Percentiles rank a stretch among this genome's conserved stretches.
These are phyloP conservation scores for Bombylius major DNA, from an alignment of 2,888 invertebrate genomes.

Conservation along the genomic window DNA sequence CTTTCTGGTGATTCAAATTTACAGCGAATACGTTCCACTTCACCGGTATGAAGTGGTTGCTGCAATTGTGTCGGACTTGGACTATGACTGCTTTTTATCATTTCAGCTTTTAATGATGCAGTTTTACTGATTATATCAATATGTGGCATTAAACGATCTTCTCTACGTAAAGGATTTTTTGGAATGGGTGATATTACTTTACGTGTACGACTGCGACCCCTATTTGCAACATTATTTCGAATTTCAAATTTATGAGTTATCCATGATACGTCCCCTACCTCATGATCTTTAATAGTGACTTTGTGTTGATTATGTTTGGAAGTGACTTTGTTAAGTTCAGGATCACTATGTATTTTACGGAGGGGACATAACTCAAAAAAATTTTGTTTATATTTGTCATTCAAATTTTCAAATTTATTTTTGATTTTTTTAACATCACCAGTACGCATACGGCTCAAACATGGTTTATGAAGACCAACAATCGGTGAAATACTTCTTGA, in stretches of 20 bases:
- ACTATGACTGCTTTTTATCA: conserved; percentile 25
- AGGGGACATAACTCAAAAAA: conserved; percentile 36
- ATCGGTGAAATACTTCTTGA: conserved; percentile 63
- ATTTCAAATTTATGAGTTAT: conserved; percentile 48
- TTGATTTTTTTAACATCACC: conserved; percentile 70
- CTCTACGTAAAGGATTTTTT: conserved; percentile 46
- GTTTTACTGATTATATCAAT: conserved; percentile 84
- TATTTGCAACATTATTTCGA: conserved; percentile 28
- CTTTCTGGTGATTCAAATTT: conserved; percentile 50
- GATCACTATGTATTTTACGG: conserved; percentile 64
- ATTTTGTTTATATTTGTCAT: conserved; percentile 18
- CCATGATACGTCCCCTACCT: conserved; percentile 46
- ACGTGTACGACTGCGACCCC: conserved; percentile 39
- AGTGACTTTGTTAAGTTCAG: conserved; percentile 49
- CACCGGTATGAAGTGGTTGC: conserved; percentile 41
- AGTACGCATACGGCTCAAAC: conserved; percentile 55
- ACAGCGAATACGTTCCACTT: conserved; percentile 58
- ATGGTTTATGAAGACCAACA: conserved; percentile 54
- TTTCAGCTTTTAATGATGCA: conserved; percentile 49
- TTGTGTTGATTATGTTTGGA: conserved; percentile 42
- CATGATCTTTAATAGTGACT: conserved; percentile 38
- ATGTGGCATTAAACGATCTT: conserved; percentile 72
- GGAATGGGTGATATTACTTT: conserved; percentile 51
- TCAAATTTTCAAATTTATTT: conserved; percentile 54
- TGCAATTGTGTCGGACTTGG: conserved; percentile 20